Evolutionary conservation across 2,113 vertebrate genomes (phyloP), one percentile per base, ranked within the genome.

Genomic region (Hippopotamus amphibius): DNA sequence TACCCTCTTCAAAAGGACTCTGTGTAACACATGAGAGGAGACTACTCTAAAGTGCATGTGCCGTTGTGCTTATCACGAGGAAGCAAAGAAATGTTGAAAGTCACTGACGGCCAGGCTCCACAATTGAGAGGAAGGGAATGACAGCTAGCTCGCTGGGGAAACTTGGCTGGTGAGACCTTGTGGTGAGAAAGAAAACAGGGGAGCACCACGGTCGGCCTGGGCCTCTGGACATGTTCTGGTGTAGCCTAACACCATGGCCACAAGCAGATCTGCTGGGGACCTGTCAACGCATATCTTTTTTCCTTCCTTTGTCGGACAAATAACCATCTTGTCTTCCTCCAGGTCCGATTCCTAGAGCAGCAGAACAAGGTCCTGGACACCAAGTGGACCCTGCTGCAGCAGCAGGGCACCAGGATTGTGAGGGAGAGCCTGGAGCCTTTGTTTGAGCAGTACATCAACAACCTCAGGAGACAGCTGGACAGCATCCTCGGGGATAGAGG

Each of bases 401-500:
- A n/a, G n/a, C n/a, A n/a, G n/a, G n/a, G n/a, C n/a, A n/a, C n/a
- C n/a, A n/a, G n/a, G n/a, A n/a, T n/a, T n/a, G n/a, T n/a, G n/a
- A n/a, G n/a, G n/a, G 97, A 98, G 3, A 43, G 86, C 95, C 61
- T 98, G 0, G 98, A 99, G 8, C 97, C 97, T 3, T 43, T 98
- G 90, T 98, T 99, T 0, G 98, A 99, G 76, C 83, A 86, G 65
- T 99, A 99, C 88, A 98, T 98, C 86, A 98, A 33, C 96, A 98
- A 98, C 96, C 98, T 99, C 63, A 97, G 97, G 61, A 97, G 80
- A 5, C 98, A 98, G 91, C 97, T 99, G 92, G 98, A 93, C 43
- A 2, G 11, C 19, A 90, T 99, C 76, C 28, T 83, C 0, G 80
- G 91, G 0, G 98, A 99, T 76, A 98, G 69, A 33, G 76, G 97